Conservation (phyloP, 2,888 invertebrate genomes). For the Pristionchus arcanus region DNA sequence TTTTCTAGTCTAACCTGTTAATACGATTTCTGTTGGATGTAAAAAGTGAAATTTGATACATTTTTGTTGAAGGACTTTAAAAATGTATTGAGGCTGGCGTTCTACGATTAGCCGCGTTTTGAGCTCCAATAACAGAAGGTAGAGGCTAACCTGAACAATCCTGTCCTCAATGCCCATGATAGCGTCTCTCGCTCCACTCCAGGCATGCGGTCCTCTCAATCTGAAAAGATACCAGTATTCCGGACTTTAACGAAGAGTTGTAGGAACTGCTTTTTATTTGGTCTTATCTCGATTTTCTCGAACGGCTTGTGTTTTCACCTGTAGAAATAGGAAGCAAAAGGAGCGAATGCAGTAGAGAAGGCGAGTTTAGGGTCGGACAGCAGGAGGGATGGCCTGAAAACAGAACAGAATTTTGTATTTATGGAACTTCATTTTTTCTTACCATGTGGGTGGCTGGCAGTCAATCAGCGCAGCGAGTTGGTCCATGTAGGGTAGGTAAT, state of each 20-base stretch:
- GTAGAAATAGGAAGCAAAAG: slow-evolving; percentile 57
- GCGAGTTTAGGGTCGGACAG: neutral
- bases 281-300: no score
- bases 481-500: slow-evolving; percentile 80
- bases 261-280: no score
- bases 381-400: slow-evolving; percentile 16
- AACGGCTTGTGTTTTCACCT: no score
- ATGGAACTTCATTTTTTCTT: neutral
- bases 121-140: no score
- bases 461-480: slow-evolving; percentile 80
- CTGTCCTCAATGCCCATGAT: slow-evolving; percentile 51
- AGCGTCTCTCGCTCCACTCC: slow-evolving; percentile 58
- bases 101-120: no score
- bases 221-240: no score
- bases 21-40: no score
- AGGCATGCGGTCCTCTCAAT: slow-evolving; percentile 57
- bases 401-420: neutral
- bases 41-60: no score
- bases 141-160: slow-evolving; percentile 5
- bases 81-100: no score
- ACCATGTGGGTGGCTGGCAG: slow-evolving; percentile 61
- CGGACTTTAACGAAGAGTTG: no score
- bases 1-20: neutral
- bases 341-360: neutral
- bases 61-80: no score